Percentiles rank a stretch among this genome's conserved stretches.
These are phyloP conservation scores for Idaea biselata DNA, from an alignment of 2,888 invertebrate genomes.

Conservation along the genomic window DNA sequence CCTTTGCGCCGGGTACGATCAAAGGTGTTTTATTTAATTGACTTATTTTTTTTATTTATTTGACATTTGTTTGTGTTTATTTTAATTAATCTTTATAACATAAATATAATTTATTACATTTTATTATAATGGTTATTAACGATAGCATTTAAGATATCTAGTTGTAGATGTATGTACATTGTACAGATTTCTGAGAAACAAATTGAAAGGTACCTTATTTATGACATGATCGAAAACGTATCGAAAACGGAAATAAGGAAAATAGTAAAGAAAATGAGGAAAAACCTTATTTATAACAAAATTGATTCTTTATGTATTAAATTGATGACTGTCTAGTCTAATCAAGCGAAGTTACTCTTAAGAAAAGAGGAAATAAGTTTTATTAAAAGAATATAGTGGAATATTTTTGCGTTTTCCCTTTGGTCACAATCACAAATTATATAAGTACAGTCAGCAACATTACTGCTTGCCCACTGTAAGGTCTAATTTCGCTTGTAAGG, in stretches of 20 bases:
- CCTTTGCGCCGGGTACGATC: too few relatives aligned
- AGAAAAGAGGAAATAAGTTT: not conserved
- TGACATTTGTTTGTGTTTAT: too few relatives aligned
- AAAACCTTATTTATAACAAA: not conserved
- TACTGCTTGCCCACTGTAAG: too few relatives aligned
- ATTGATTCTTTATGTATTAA: conserved; percentile 1
- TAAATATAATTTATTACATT: too few relatives aligned
- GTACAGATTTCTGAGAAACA: not conserved
- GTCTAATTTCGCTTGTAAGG: too few relatives aligned
- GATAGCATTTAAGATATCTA: too few relatives aligned
- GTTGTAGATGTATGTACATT: not conserved
- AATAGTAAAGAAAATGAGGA: not conserved
- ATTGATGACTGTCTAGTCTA: not conserved
- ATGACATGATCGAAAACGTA: not conserved
- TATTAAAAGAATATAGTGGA: not conserved
- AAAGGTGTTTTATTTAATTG: too few relatives aligned
- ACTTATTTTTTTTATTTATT: too few relatives aligned
- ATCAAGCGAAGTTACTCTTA: not conserved
- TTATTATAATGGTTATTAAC: too few relatives aligned
- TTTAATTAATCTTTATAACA: too few relatives aligned
- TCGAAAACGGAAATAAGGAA: not conserved
- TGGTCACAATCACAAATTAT: not conserved
- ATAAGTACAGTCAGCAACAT: too few relatives aligned
- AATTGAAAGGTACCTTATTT: not conserved
- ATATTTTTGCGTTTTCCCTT: not conserved